phyloP scores from a whole-genome alignment of 2,888 invertebrate genomes.

The Drosophila colorata region DNA sequence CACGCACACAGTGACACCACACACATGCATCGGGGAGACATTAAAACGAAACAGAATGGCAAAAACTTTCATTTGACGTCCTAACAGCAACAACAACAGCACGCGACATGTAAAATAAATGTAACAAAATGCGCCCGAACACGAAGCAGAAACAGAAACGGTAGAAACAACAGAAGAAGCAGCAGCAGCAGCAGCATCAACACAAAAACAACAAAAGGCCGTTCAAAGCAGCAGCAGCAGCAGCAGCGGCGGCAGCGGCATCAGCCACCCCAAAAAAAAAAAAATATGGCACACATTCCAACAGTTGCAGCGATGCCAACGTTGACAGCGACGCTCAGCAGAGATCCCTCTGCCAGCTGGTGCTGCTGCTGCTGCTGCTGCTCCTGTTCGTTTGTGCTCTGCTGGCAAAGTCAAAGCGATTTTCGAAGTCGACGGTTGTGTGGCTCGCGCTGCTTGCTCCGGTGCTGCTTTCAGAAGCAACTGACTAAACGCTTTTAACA shows the following conservation, averaged over 20 bases:
- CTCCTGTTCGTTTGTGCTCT: slow-evolving; percentile 34
- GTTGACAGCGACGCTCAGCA: slow-evolving; percentile 44
- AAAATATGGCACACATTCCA: slow-evolving; percentile 76
- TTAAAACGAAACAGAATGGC: slow-evolving; percentile 69
- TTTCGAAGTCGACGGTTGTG: slow-evolving; percentile 85
- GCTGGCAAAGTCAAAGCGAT: slow-evolving; percentile 83
- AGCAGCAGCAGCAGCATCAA: slow-evolving; percentile 28
- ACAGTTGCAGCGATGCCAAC: slow-evolving; percentile 73
- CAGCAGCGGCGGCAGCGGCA: slow-evolving; percentile 26
- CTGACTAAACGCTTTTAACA: slow-evolving; percentile 55
- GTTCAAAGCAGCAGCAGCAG: slow-evolving; percentile 20
- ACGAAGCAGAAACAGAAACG: slow-evolving; percentile 33
- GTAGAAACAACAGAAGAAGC: slow-evolving; percentile 29
- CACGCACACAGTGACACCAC: slow-evolving; percentile 13
- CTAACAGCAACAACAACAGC: slow-evolving; percentile 51
- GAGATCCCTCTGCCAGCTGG: slow-evolving; percentile 40
- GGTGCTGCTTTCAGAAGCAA: slow-evolving; percentile 52
- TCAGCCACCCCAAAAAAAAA: slow-evolving; percentile 49
- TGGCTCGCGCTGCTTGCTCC: slow-evolving; percentile 74
- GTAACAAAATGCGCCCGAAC: slow-evolving; percentile 67
- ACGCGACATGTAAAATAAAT: slow-evolving; percentile 66
- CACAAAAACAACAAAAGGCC: slow-evolving; percentile 39
- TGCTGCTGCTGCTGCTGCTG: slow-evolving; percentile 28
- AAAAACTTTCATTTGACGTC: slow-evolving; percentile 71
- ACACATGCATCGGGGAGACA: slow-evolving; percentile 73